Conservation (phyloP, 1,140 invertebrate genomes). For the Sitobion miscanthi region DNA sequence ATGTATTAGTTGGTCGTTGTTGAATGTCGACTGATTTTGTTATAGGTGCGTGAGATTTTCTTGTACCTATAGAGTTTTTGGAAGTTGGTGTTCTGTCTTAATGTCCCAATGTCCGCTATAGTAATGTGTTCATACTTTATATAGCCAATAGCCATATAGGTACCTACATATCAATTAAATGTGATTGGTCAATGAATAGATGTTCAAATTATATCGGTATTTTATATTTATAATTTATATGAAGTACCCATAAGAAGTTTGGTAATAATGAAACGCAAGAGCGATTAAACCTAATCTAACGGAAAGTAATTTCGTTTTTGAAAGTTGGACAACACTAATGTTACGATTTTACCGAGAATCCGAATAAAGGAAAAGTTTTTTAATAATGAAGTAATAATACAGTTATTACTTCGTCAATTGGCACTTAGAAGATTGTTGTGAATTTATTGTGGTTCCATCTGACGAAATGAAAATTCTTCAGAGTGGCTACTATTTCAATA, state of each 20-base stretch:
- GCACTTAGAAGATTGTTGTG: background rate
- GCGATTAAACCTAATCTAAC: background rate
- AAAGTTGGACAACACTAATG: background rate
- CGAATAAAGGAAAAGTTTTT: slow-evolving; percentile 35
- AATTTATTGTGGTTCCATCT: background rate
- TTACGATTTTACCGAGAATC: background rate
- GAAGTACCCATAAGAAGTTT: slow-evolving; percentile 4
- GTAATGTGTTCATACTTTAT: background rate
- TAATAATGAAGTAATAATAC: slow-evolving; percentile 21
- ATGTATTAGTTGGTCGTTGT: too few relatives aligned
- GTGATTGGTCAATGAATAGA: background rate
- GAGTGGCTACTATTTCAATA: background rate
- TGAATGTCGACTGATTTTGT: too few relatives aligned
- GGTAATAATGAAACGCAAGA: background rate
- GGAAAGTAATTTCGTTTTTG: background rate
- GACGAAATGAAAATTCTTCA: background rate
- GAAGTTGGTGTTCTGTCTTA: background rate
- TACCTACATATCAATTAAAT: background rate
- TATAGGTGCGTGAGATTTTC: too few relatives aligned
- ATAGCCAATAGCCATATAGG: background rate
- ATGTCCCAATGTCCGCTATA: background rate
- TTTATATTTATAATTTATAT: slow-evolving; percentile 5
- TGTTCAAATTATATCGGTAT: background rate
- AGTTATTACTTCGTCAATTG: slow-evolving; percentile 28
- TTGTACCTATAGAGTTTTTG: background rate